Percentiles rank a stretch among this genome's conserved stretches.
Evolutionary conservation across 2,113 vertebrate genomes (phyloP).

Genomic region (Clarias batrachus): DNA sequence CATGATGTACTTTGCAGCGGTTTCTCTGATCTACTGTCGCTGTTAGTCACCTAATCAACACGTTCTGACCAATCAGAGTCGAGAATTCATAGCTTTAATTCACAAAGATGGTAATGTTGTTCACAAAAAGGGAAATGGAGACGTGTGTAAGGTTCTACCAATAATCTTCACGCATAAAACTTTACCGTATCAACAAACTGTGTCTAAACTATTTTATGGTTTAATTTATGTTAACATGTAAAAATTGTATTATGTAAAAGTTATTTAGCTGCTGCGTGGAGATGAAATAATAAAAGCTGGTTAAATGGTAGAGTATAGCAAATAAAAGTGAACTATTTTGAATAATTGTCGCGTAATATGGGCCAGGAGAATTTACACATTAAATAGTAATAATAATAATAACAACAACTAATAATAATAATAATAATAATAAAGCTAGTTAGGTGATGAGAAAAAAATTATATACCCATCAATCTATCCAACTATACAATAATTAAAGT

Average conservation of each 20-base stretch:
- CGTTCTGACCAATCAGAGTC: neutral
- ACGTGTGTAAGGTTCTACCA: neutral
- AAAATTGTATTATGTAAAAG: neutral
- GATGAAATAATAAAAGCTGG: neutral
- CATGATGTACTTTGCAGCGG: too few species aligned
- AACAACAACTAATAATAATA: too few species aligned
- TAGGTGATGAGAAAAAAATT: neutral
- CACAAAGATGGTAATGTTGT: neutral
- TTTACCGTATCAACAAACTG: neutral
- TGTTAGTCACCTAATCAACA: neutral
- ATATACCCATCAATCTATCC: neutral
- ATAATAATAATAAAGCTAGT: neutral
- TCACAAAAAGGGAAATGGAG: neutral
- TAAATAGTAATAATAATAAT: neutral
- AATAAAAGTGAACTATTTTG: neutral
- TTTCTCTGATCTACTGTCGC: neutral
- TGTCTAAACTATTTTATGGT: too few species aligned
- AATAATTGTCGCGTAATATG: neutral
- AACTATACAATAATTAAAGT: neutral
- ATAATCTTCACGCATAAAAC: neutral
- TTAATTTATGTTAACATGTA: neutral
- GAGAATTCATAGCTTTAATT: neutral
- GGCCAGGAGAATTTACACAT: neutral
- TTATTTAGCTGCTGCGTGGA: neutral
- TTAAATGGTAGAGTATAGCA: neutral